These are phyloP conservation scores for Pachycephus smyrnensis DNA, from an alignment of 2,888 invertebrate genomes.

Conservation along the genomic window DNA sequence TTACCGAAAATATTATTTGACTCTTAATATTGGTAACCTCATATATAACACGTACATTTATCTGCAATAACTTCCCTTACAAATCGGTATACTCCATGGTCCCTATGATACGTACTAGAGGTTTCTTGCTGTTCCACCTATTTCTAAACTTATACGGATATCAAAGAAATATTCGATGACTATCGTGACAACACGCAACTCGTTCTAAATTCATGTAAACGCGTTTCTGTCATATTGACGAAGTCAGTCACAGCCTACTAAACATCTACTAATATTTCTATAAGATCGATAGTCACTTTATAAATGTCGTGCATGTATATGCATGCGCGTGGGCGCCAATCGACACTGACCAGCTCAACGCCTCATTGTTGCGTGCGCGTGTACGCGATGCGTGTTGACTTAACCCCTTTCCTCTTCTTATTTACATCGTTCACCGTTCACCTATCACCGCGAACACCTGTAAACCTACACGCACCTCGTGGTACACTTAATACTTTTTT, in stretches of 20 bases:
- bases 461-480: constrained; percentile 2
- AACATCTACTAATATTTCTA: not conserved
- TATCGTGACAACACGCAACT: not conserved
- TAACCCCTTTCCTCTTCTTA: constrained; percentile 17
- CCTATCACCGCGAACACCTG: constrained; percentile 15
- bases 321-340: constrained; percentile 18
- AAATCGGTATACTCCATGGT: not conserved
- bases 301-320: constrained; percentile 2
- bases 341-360: constrained; percentile 36
- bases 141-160: not conserved
- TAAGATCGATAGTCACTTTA: not conserved
- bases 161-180: not conserved
- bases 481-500: not conserved
- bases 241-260: not conserved
- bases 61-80: not conserved
- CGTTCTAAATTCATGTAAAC: not conserved
- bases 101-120: not conserved
- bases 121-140: not conserved
- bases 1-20: not conserved
- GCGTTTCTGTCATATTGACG: not conserved
- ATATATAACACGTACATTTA: not conserved
- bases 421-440: constrained; percentile 18
- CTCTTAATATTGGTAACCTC: not conserved
- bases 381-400: constrained; percentile 28
- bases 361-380: constrained; percentile 28